Percentiles rank a stretch among this genome's conserved stretches.
Conservation (phyloP, 1,140 invertebrate genomes). For the Drosophila paulistorum region DNA sequence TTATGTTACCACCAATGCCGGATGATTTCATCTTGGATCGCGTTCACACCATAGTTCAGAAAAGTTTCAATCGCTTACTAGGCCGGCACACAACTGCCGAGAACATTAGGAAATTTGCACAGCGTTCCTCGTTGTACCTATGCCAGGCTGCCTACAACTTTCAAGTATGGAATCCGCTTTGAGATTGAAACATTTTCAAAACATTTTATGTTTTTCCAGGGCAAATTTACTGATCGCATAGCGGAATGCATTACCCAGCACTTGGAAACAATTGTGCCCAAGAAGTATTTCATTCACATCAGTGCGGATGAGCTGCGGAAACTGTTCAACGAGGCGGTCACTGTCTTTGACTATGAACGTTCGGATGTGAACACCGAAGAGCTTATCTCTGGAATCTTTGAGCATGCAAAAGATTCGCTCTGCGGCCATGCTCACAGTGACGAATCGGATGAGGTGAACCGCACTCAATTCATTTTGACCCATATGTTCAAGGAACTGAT, state of each 20-base stretch:
- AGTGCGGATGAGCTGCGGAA: constrained; percentile 60
- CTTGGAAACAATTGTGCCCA: constrained; percentile 70
- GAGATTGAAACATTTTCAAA: too few species aligned
- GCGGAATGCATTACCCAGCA: constrained; percentile 71
- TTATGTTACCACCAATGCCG: constrained; percentile 60
- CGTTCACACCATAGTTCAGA: constrained; percentile 71
- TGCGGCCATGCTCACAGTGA: constrained; percentile 19
- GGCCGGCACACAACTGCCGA: constrained; percentile 59
- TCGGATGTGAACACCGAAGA: constrained; percentile 76
- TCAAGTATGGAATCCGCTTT: constrained; percentile 38
- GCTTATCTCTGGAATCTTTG: constrained; percentile 69
- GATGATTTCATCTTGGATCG: constrained; percentile 76
- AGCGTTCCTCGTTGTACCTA: constrained; percentile 67
- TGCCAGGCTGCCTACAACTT: constrained; percentile 75
- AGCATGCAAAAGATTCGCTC: constrained; percentile 68
- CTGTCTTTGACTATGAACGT: constrained; percentile 69
- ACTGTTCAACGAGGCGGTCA: constrained; percentile 73
- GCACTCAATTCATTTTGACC: constrained; percentile 59
- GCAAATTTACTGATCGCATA: constrained; percentile 68
- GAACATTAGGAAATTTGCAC: constrained; percentile 63
- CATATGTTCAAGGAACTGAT: constrained; percentile 77
- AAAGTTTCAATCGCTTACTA: constrained; percentile 63
- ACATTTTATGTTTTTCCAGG: constrained; percentile 26
- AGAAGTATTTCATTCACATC: constrained; percentile 74
- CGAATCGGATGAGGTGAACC: constrained; percentile 54